Base-by-base conservation (phyloP, 1,140 invertebrate species). In the Protaetia brevitarsis region DNA sequence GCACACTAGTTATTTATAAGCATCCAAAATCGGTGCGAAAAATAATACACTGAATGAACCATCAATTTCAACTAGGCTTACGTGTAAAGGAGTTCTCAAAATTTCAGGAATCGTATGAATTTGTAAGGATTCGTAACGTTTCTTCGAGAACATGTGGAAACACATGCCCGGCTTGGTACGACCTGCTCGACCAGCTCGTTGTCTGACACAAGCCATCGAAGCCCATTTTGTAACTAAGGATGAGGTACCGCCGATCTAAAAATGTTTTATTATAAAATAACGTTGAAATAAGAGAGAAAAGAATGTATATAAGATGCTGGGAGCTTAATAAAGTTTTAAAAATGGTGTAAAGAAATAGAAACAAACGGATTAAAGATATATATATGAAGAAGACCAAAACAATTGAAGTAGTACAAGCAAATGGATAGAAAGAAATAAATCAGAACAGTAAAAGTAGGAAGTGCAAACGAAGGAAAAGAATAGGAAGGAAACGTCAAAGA, bases 151-250 rank as follows among this genome's bases (percentile, higher is more conserved):
- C 62, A 95, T 75, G 65, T 89, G 87, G 76, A 90, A 97, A 74
- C 88, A 90, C 29, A 88, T 82, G 0, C 96, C 96, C 26, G 89
- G 83, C 31, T 85, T 85, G n/a, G 89, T 89, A 34, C 95, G 81
- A 0, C 96, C 96, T 28, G 95, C 95, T 70, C 96, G 79, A 0
- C 93, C 92, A 11, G 85, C 85, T 3, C 93, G 79, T 77, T 95
- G 93, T 67, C 88, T 82, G 2, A 88, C 87, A 72, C 89, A 90
- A 5, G 91, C 88, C 66, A 90, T 83, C 0, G 91, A 92, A 28
- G 93, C 88, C 91, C 91, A 93, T 61, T 87, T 85, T 2, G 85
- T 85, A 68, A 83, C 83, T 51, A 94, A 73, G 11, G 85, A 86
- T 6, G 89, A 89, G 19, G 91, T 84, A 6, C 88, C 86, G 56